Base-by-base conservation (phyloP, 2,113 vertebrate species). In the Eira barbara region DNA sequence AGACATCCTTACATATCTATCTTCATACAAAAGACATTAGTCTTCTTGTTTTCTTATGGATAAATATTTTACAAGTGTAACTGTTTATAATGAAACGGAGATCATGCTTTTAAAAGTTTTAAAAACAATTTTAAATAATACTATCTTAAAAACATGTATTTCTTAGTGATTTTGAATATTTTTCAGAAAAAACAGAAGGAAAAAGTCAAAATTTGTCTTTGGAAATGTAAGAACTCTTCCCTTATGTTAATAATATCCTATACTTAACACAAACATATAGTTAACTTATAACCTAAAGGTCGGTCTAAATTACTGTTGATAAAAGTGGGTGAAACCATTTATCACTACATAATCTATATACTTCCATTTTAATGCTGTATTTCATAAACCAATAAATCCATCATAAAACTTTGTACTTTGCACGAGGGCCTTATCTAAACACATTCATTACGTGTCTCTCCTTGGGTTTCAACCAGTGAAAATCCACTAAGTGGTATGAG, bases 401-500 rank as follows among this genome's bases (percentile, higher is more conserved):
- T 97, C 98, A 98, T 99, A 99, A 99, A 99, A 99, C 98, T 98
- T 98, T 99, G 99, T 97, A 98, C 98, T 98, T 97, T 96, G 98
- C 96, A 79, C 97, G 96, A 86, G 90, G 31, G 14, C 86, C 88
- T 97, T 98, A 98, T 98, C 98, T 98, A 79, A 82, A 97, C 95
- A 97, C 96, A 95, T 0, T 76, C 84, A 89, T 96, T 98, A 98
- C 34, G 81, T 98, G 98, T 98, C 97, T 97, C 94, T 97, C 1
- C 82, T 95, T 92, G 13, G 27, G n/a, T 92, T 98, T 94, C 97
- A 78, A 89, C 85, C 92, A 42, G 74, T 57, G 98, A 97, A 97
- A 96, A 85, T 2, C 80, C 83, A 87, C 80, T 96, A 42, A 94
- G 96, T 82, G 95, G 93, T 96, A 93, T 39, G 98, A 94, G 97